Base-by-base conservation (phyloP, 1,140 invertebrate genomes). In the Glomeris maerens region DNA sequence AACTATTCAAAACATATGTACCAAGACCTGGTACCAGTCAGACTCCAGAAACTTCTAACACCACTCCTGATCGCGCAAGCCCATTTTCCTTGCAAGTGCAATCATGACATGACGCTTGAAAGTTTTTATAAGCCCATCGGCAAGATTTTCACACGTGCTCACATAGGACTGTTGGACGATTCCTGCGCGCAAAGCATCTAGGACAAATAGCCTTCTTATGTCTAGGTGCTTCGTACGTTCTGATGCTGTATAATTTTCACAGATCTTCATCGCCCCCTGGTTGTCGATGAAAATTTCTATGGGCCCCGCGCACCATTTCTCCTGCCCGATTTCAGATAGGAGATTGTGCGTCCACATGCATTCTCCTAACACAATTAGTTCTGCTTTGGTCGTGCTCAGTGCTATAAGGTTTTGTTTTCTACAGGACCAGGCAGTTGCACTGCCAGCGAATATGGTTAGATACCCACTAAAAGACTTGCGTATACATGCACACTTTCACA, bases 81-180 rank as follows among this genome's bases (percentile, higher is more conserved):
- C n/a, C n/a, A n/a, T n/a, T n/a, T n/a, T n/a, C n/a, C n/a, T n/a
- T n/a, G n/a, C n/a, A n/a, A n/a, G n/a, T n/a, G n/a, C n/a, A n/a
- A n/a, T n/a, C n/a, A n/a, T n/a, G n/a, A n/a, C n/a, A n/a, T n/a
- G n/a, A n/a, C n/a, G n/a, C n/a, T n/a, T n/a, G n/a, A n/a, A n/a
- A n/a, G n/a, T n/a, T 47, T 39, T 36, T 59, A 56, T 54, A 56
- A 59, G 52, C 52, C 55, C 22, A 53, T 54, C 26, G 51, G 64
- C 73, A 50, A 70, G 78, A 59, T 66, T 80, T 60, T 72, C 78
- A 52, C 72, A 73, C 49, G 13, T 54, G 22, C 44, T 42, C 1
- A 39, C 39, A 38, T 51, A 45, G 2, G 20, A 42, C 7, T 52
- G 25, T 50, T 36, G 52, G 27, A 48, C 49, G 49, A 65, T 57